Evolutionary conservation across 2,113 vertebrate species (phyloP).

Genomic region (Urocitellus parryii): DNA sequence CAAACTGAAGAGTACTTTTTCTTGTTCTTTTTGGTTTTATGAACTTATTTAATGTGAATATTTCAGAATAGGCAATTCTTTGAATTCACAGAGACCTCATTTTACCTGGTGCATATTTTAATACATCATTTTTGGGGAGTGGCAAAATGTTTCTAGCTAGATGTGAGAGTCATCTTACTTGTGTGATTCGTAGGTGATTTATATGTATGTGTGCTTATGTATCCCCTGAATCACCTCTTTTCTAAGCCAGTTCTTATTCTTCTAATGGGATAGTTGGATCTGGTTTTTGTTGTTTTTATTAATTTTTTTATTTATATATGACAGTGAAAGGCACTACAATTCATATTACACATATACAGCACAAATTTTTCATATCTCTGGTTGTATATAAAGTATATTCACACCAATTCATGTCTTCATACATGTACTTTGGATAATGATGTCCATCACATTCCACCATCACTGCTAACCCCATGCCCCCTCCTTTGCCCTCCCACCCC

Average conservation of each 20-base stretch:
- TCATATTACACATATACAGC: too few relatives aligned
- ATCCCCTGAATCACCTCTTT: background rate
- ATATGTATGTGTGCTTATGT: background rate
- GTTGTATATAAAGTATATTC: too few relatives aligned
- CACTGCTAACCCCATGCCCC: too few relatives aligned
- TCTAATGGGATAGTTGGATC: background rate
- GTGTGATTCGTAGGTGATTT: background rate
- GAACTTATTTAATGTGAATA: background rate
- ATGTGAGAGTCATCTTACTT: background rate
- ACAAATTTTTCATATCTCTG: too few relatives aligned
- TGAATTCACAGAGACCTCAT: background rate
- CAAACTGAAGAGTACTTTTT: background rate
- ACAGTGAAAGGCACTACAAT: too few relatives aligned
- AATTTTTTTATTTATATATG: too few relatives aligned
- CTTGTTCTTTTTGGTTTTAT: background rate
- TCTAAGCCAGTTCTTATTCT: constrained; percentile 16
- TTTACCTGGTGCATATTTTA: background rate
- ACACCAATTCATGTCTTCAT: too few relatives aligned
- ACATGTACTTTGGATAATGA: too few relatives aligned
- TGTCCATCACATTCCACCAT: too few relatives aligned
- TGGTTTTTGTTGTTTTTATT: too few relatives aligned
- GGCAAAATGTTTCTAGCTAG: background rate
- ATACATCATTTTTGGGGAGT: background rate
- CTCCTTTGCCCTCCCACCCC: too few relatives aligned
- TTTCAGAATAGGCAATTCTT: background rate